Evolutionary conservation across 2,797 vertebrate genomes (phyloP), one percentile per base, ranked within the genome.

Genomic region (Lemur catta): DNA sequence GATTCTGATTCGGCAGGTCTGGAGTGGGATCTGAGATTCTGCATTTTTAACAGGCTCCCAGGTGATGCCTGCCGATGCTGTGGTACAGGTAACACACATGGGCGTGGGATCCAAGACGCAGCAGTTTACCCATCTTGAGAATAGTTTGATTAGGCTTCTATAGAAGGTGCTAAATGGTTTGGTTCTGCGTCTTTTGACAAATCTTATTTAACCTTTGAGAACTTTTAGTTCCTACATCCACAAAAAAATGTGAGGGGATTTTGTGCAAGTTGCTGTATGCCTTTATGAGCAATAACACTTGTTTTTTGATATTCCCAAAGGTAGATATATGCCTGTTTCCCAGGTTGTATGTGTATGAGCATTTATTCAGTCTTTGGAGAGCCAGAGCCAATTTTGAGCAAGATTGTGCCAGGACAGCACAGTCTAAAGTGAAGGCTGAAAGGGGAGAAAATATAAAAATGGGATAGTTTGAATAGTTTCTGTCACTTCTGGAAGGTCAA

Each of bases 401-500:
- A 93, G 61, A 92, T 87, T 95, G 48, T 92, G 52, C 87, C 59
- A 94, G 71, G 74, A 87, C n/a, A 90, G 46, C 74, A 67, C 0
- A 2, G 50, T 90, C 50, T 88, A 24, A 92, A 93, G 87, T 78
- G 61, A 96, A 91, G 92, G 65, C 87, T 92, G 67, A 80, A 92
- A 79, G 2, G 35, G 74, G 88, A 65, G 17, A 78, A 72, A 81
- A 63, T 72, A 93, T 63, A 84, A 96, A 96, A 93, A 85, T 78
- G 89, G 48, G 55, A 93, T 94, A 61, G 78, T 97, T 91, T n/a
- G 78, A 85, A 95, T 97, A 95, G 81, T 96, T 96, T 93, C 89
- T 97, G 81, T 96, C 92, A 79, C 90, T 95, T 93, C 48, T 92
- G 61, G 79, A 96, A 97, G 96, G 96, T 97, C 96, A 97, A 57